Percentiles rank a stretch among this genome's conserved stretches.
Conservation (phyloP, 2,113 vertebrate genomes). For the Sorex araneus region DNA sequence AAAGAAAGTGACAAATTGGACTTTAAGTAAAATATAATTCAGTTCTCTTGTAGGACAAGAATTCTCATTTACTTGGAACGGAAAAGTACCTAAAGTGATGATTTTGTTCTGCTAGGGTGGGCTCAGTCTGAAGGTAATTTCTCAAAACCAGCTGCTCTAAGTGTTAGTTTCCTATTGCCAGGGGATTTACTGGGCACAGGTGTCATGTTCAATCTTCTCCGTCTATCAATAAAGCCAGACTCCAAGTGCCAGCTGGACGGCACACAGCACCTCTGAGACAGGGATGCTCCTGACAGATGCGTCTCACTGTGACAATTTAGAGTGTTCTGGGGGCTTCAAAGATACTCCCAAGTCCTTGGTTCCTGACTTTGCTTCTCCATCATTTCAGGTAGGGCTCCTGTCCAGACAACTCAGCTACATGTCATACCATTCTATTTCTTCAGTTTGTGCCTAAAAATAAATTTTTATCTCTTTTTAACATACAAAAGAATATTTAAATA, state of each 20-base stretch:
- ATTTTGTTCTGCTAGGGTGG: constrained; percentile 94
- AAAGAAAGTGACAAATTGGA: constrained; percentile 43
- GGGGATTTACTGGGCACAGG: constrained; percentile 90
- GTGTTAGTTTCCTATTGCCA: constrained; percentile 88
- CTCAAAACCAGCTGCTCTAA: constrained; percentile 92
- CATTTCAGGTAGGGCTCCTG: background rate
- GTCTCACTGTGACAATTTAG: constrained; percentile 74
- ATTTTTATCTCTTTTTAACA: background rate
- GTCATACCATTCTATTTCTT: background rate
- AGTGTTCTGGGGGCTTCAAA: background rate
- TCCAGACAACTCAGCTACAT: background rate
- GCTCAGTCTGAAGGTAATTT: constrained; percentile 90
- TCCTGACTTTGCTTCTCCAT: constrained; percentile 57
- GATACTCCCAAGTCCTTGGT: background rate
- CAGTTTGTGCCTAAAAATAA: background rate
- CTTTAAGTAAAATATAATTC: constrained; percentile 81
- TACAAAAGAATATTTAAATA: background rate
- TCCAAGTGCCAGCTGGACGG: constrained; percentile 85
- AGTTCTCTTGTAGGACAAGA: constrained; percentile 82
- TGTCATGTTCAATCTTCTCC: constrained; percentile 92
- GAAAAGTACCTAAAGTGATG: constrained; percentile 88
- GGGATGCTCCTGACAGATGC: constrained; percentile 88
- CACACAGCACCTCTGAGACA: constrained; percentile 83
- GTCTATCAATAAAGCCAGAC: constrained; percentile 91
- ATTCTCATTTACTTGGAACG: constrained; percentile 84